phyloP scores from a whole-genome alignment of 2,888 invertebrate genomes.

The Tromatobia lineatoria region DNA sequence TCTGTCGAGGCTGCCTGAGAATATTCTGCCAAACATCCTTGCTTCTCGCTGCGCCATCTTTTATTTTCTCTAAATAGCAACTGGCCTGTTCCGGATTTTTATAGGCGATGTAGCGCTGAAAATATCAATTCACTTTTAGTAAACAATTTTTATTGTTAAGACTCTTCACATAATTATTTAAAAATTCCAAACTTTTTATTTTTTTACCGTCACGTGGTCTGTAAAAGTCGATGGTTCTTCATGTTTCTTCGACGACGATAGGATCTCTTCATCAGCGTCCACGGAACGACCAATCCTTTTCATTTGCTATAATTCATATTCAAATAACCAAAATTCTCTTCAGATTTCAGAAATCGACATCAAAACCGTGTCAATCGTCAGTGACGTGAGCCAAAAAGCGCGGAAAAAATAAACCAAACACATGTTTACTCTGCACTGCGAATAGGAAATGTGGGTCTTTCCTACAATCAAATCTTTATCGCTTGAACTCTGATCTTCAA shows the following conservation, averaged over 20 bases:
- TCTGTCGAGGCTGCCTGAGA: conserved; percentile 59
- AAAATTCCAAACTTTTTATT: conserved; percentile 3
- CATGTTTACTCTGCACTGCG: conserved; percentile 11
- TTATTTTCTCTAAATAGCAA: conserved; percentile 85
- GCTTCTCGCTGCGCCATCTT: conserved; percentile 40
- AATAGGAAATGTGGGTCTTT: conserved; percentile 52
- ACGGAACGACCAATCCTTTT: conserved; percentile 78
- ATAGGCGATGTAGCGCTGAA: conserved; percentile 85
- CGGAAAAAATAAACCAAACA: conserved; percentile 30
- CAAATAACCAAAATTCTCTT: background rate
- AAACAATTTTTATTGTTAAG: background rate
- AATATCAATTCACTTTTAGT: background rate
- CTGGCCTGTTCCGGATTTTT: conserved; percentile 83
- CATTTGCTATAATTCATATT: conserved; percentile 73
- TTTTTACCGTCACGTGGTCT: conserved; percentile 79
- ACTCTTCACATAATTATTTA: background rate
- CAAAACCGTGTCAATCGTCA: conserved; percentile 3
- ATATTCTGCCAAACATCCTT: conserved; percentile 67
- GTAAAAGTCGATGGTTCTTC: conserved; percentile 74
- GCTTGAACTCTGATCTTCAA: conserved; percentile 79
- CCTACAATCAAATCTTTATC: conserved; percentile 73
- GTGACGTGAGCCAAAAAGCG: background rate
- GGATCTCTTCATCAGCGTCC: conserved; percentile 50
- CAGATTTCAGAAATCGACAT: background rate
- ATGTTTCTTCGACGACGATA: conserved; percentile 31